Evolutionary conservation across 2,888 invertebrate species (phyloP), one percentile per base, ranked within the genome.

Genomic region (Sinopyrophorus schimmeli): DNA sequence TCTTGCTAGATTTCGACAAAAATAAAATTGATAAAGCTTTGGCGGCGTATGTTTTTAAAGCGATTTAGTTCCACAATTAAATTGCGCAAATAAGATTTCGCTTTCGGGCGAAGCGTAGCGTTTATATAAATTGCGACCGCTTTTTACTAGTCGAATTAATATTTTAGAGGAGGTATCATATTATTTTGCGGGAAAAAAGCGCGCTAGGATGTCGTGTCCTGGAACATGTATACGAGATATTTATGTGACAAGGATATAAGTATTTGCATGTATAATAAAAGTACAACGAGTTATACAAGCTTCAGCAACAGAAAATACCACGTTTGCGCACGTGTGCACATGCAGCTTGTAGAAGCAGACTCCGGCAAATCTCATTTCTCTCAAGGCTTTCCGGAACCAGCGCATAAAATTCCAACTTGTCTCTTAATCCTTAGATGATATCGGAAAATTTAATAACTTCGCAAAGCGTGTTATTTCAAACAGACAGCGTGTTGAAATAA

Each of bases 391-490:
- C 44, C 44, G 37, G 37, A 44, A 44, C 37, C 44, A 44, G 30
- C 35, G 44, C 31, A 44, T 37, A 44, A 44, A 44, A 44, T 44
- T 44, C 37, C 44, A 21, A 30, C 44, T 44, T 44, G 44, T 44
- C 44, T 44, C 44, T 44, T 44, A 44, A 44, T 44, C 44, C 44
- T 37, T 37, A 37, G 44, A 44, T 44, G 44, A 44, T 44, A 44
- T 44, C 44, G 38, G 44, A 44, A 37, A 44, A 44, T 44, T 44
- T 44, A 44, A 49, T 43, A 44, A 49, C 43, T 44, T 37, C 32
- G 44, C 40, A 31, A 48, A 49, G 38, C 43, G 34, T 26, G 48
- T 37, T 48, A 42, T 34, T 48, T 48, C 35, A 48, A 35, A 48
- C 30, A 42, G 41, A 48, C 37, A 34, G 48, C 48, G 39, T 46